Base-by-base conservation (phyloP, 2,888 invertebrate genomes). In the Cheilosia soror region DNA sequence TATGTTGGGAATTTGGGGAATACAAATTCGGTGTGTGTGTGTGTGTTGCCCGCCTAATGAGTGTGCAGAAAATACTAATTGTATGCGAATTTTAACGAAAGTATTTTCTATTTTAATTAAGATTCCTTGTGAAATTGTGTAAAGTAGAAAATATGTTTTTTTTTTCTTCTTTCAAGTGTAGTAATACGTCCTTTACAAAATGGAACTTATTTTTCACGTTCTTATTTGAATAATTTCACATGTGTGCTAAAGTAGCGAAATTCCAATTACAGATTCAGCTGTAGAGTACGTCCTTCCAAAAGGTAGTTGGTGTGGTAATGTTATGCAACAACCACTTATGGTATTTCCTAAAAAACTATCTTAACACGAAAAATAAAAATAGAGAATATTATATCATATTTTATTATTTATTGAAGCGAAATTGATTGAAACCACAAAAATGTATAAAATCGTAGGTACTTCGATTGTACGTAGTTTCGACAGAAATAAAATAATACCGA, bases 21-120 rank as follows among this genome's bases (percentile, higher is more conserved):
- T n/a, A 37, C 53, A 29, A 53, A 15, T 5, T 29, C 2, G 11
- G 33, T 29, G 66, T 51, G 40, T 27, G 37, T 13, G 25, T 51
- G 51, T 51, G 47, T 51, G n/a, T n/a, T n/a, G n/a, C 13, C n/a
- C 31, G 3, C 27, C 29, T 29, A 66, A 66, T 42, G 53, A 55
- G 66, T n/a, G 15, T 11, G 4, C 15, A 2, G 33, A 4, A 40
- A 40, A 42, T 29, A 40, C 29, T 53, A 53, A 66, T 55, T 66
- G 66, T 29, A 29, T 29, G 53, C 6, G 53, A 29, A 29, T 29
- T 53, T 57, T 58, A 4, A n/a, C 2, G 7, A 42, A 62, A 29
- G 31, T 11, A 62, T 62, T 62, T 62, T 44, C 13, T 31, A 15
- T 25, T 58, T 31, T 47, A 62, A 62, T 62, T 62, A 62, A 29